phyloP scores from a whole-genome alignment of 2,888 invertebrate species.

The Standfussiana lucernea region DNA sequence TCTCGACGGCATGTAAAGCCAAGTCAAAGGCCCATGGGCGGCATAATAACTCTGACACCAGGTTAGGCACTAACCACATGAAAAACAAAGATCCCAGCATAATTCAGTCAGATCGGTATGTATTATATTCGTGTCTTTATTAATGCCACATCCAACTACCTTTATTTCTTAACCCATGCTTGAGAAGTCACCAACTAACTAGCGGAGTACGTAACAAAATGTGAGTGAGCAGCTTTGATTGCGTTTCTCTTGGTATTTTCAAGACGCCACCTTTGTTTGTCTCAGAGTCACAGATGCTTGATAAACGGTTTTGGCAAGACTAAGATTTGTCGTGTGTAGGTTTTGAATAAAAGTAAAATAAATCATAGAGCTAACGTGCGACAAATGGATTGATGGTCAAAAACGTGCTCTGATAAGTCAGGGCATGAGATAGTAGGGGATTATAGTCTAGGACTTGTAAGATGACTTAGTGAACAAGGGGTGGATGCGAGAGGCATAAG shows the following conservation, averaged over 20 bases:
- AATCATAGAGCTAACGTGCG: background rate
- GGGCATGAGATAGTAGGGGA: background rate
- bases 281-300: conserved; percentile 28
- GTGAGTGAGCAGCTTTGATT: conserved; percentile 64
- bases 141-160: conserved; percentile 30
- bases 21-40: too few species aligned
- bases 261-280: conserved; percentile 8
- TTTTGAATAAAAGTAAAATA: conserved; percentile 2
- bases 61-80: too few species aligned
- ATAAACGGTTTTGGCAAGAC: conserved; percentile 28
- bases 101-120: too few species aligned
- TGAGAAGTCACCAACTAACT: conserved; percentile 60
- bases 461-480: too few species aligned
- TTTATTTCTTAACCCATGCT: conserved; percentile 40
- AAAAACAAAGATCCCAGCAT: too few species aligned
- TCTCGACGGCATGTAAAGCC: too few species aligned
- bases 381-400: background rate
- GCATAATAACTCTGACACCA: too few species aligned
- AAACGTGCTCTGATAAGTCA: background rate
- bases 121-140: background rate
- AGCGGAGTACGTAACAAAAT: conserved; percentile 62
- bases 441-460: background rate
- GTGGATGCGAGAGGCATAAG: background rate
- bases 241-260: conserved; percentile 57
- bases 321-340: background rate